These are phyloP conservation scores for Otolemur garnettii DNA, from an alignment of 2,113 vertebrate genomes.

Conservation along the genomic window DNA sequence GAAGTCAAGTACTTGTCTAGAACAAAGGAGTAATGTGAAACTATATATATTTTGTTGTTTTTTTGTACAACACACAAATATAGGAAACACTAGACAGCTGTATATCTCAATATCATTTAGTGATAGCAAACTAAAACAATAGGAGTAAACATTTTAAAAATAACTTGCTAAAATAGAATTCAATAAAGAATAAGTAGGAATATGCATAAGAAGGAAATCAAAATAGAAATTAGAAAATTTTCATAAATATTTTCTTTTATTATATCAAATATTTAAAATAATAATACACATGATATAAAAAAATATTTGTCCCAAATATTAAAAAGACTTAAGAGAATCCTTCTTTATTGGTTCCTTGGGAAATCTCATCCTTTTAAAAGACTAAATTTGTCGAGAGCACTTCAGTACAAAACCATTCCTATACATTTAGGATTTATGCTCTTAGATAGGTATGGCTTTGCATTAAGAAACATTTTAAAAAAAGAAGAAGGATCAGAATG, in stretches of 20 bases:
- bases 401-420: not conserved
- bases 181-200: not conserved
- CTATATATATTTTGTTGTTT: not conserved
- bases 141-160: not conserved
- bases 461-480: not conserved
- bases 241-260: conserved; percentile 17
- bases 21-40: not conserved
- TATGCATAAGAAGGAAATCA: not conserved
- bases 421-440: not conserved
- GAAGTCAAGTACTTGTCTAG: not conserved
- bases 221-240: not conserved
- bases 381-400: not conserved
- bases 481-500: not conserved
- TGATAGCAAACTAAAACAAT: not conserved
- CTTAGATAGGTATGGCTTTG: not conserved
- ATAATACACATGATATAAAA: not conserved
- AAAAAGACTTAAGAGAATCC: not conserved
- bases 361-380: not conserved
- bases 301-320: not conserved
- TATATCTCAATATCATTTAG: not conserved
- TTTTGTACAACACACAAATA: not conserved
- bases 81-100: not conserved
- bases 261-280: not conserved
- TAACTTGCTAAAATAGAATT: conserved; percentile 50
- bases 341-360: too few relatives aligned